phyloP scores from a whole-genome alignment of 2,113 vertebrate species.

The Oenanthe oenanthe region DNA sequence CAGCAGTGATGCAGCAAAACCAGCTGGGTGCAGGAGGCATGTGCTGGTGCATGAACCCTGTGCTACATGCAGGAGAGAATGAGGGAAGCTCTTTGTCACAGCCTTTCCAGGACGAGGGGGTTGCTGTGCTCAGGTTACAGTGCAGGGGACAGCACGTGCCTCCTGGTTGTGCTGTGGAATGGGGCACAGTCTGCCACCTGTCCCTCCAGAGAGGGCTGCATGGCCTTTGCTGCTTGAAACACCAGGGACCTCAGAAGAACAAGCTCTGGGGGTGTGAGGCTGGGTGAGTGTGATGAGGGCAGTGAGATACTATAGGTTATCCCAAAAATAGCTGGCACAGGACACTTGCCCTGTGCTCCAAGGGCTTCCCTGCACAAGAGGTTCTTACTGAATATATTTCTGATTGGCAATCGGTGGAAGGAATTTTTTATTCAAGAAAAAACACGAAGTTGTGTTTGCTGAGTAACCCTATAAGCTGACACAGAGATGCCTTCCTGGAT shows the following conservation, averaged over 20 bases:
- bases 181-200: neutral
- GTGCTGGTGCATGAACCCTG: too few species aligned
- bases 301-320: neutral
- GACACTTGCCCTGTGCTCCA: neutral
- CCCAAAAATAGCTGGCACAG: neutral
- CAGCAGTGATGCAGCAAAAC: neutral
- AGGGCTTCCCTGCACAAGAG: neutral
- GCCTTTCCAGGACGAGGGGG: neutral
- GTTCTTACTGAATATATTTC: neutral
- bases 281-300: neutral
- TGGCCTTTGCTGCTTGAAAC: neutral
- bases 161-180: neutral
- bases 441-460: neutral
- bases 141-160: accelerated
- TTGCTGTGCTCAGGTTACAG: neutral
- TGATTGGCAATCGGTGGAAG: neutral
- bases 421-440: neutral
- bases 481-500: neutral
- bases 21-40: neutral
- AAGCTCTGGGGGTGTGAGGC: neutral
- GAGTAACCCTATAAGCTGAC: neutral
- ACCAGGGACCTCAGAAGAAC: neutral
- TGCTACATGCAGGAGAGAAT: neutral
- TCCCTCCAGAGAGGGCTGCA: neutral
- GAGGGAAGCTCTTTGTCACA: neutral